phyloP scores from a whole-genome alignment of 2,113 vertebrate genomes.

The Montifringilla adamsi region DNA sequence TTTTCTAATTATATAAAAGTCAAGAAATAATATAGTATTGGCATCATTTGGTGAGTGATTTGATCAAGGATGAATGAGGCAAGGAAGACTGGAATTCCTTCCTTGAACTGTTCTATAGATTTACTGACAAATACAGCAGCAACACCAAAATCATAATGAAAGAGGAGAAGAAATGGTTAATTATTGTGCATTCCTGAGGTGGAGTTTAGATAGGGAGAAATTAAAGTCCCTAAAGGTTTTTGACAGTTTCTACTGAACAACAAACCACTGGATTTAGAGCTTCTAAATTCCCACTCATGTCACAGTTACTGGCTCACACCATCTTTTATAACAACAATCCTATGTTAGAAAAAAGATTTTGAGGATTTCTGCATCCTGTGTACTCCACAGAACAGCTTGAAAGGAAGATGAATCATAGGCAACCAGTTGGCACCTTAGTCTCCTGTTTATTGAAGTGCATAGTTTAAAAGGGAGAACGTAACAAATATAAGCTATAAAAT shows the following conservation, averaged over 20 bases:
- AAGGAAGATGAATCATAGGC: constrained; percentile 1
- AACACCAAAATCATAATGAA: neutral
- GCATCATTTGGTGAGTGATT: neutral
- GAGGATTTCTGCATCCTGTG: neutral
- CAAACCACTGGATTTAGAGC: neutral
- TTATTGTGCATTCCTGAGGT: neutral
- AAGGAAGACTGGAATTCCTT: neutral
- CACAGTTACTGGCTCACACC: neutral
- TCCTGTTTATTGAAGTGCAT: neutral
- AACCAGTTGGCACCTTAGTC: neutral
- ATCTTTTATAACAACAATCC: neutral
- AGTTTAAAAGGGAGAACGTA: neutral
- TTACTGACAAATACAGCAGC: neutral
- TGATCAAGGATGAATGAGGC: neutral
- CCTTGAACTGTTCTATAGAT: neutral
- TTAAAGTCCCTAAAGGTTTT: neutral
- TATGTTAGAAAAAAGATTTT: neutral
- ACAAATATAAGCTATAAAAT: neutral
- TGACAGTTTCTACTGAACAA: neutral
- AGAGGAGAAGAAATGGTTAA: neutral
- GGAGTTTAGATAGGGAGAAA: neutral
- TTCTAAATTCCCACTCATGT: neutral
- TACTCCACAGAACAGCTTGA: neutral
- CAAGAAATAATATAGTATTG: neutral
- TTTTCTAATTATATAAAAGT: neutral